Percentiles rank a stretch among this genome's conserved stretches.
Evolutionary conservation across 2,797 vertebrate genomes (phyloP).

Genomic region (Amniataba percoides): DNA sequence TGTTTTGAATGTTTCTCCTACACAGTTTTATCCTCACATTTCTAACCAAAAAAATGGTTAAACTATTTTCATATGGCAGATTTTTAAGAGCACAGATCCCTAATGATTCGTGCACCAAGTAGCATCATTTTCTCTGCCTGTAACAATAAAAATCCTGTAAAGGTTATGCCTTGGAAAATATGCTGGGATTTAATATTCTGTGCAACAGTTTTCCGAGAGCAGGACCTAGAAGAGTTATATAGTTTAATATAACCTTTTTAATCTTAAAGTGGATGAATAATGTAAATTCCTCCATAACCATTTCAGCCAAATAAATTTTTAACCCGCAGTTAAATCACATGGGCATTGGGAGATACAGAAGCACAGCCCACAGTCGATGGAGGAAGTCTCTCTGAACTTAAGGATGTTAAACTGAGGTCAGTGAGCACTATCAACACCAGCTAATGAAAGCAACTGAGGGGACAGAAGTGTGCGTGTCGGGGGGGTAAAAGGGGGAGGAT

Average conservation of each 20-base stretch:
- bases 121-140: constrained; percentile 34
- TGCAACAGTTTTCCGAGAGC: constrained; percentile 31
- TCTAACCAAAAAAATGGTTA: neutral
- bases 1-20: neutral
- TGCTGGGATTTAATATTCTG: constrained; percentile 47
- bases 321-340: constrained; percentile 64
- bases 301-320: constrained; percentile 73
- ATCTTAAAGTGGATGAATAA: constrained; percentile 77
- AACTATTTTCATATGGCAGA: constrained; percentile 3
- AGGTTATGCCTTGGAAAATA: constrained; percentile 50
- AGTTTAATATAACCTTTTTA: constrained; percentile 69
- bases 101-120: constrained; percentile 22
- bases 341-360: constrained; percentile 36
- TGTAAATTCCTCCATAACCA: constrained; percentile 65
- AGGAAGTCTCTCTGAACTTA: constrained; percentile 40
- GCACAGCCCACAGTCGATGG: constrained; percentile 17
- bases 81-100: constrained; percentile 18
- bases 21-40: neutral
- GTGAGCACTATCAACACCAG: constrained; percentile 34
- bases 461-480: neutral
- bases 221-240: constrained; percentile 49
- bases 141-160: constrained; percentile 43
- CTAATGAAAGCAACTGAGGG: constrained; percentile 16
- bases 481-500: neutral
- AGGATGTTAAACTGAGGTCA: constrained; percentile 69